These are phyloP conservation scores for Macrophya alboannulata DNA, from an alignment of 2,888 invertebrate genomes.

Conservation along the genomic window DNA sequence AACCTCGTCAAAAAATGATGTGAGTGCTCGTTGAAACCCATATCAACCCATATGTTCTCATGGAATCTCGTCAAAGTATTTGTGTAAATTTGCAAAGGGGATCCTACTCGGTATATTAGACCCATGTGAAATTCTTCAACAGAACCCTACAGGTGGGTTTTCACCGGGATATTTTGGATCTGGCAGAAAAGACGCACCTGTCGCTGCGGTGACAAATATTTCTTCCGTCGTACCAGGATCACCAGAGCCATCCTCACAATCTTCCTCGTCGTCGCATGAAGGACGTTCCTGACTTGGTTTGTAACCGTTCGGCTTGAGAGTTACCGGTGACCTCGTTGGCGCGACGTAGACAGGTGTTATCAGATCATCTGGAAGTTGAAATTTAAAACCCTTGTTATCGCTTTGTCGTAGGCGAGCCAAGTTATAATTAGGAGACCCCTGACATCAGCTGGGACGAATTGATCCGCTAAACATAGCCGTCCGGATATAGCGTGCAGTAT, in stretches of 20 bases:
- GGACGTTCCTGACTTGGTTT: conserved; percentile 73
- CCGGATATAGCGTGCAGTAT: conserved; percentile 19
- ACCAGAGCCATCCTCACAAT: conserved; percentile 91
- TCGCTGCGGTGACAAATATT: conserved; percentile 78
- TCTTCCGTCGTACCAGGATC: conserved; percentile 86
- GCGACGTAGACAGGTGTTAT: conserved; percentile 96
- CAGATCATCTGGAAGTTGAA: conserved; percentile 86
- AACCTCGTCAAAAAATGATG: neutral
- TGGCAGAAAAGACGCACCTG: conserved; percentile 66
- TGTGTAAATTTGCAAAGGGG: neutral
- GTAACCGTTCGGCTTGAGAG: conserved; percentile 72
- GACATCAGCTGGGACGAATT: conserved; percentile 16
- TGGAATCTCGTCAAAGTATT: neutral
- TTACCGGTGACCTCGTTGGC: conserved; percentile 86
- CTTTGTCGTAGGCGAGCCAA: conserved; percentile 10
- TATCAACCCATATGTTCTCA: neutral
- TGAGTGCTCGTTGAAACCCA: neutral
- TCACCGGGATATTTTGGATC: neutral
- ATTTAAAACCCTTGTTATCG: conserved; percentile 15
- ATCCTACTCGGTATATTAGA: neutral
- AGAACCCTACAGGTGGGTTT: neutral
- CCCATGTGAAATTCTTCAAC: neutral
- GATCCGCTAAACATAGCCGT: conserved; percentile 11
- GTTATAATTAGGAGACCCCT: conserved; percentile 45
- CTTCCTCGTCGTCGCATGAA: conserved; percentile 92